Conservation (phyloP, 2,797 vertebrate species). For the Liasis olivaceus region DNA sequence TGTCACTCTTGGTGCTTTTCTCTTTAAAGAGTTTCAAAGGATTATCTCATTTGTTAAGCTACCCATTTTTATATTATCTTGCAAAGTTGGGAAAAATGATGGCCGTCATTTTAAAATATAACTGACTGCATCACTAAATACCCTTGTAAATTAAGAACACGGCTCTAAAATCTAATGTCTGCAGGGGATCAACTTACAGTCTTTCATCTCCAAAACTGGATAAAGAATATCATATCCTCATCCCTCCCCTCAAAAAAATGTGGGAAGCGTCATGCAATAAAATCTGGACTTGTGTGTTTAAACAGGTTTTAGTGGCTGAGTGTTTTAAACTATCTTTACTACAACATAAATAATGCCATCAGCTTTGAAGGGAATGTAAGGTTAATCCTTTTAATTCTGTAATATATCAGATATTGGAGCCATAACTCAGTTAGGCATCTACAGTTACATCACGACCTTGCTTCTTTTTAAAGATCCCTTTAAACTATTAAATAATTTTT, state of each 20-base stretch:
- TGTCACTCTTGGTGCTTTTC: constrained; percentile 10
- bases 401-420: constrained; percentile 56
- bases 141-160: constrained; percentile 61
- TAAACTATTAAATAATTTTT: neutral
- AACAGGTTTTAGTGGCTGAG: constrained; percentile 40
- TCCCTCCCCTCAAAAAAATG: constrained; percentile 25
- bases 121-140: constrained; percentile 40
- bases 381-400: constrained; percentile 49
- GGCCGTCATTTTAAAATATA: constrained; percentile 17
- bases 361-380: constrained; percentile 50
- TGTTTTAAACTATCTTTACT: constrained; percentile 40
- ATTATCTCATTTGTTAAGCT: constrained; percentile 46
- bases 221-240: constrained; percentile 29
- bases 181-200: constrained; percentile 44
- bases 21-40: constrained; percentile 25
- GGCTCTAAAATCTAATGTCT: constrained; percentile 58
- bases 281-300: constrained; percentile 46
- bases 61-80: constrained; percentile 47
- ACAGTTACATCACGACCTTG: constrained; percentile 30
- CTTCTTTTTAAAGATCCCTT: constrained; percentile 15
- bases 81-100: constrained; percentile 5
- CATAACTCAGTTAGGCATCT: constrained; percentile 25
- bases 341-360: constrained; percentile 64
- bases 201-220: constrained; percentile 38
- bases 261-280: constrained; percentile 52